Percentiles rank a stretch among this genome's conserved stretches.
Conservation (phyloP, 2,888 invertebrate species). For the Fragum fragum region DNA sequence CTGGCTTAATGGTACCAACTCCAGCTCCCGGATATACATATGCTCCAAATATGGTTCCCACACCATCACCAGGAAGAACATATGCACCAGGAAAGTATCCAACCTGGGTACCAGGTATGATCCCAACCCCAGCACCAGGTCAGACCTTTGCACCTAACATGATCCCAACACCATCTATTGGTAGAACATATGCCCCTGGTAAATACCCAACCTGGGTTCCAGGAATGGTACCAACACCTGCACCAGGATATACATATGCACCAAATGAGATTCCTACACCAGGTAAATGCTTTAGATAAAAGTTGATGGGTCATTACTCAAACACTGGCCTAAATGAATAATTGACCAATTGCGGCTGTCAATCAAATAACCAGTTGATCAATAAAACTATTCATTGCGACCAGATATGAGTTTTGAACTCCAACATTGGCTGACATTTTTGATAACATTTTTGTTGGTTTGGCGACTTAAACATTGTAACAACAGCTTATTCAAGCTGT, state of each 20-base stretch:
- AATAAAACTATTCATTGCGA: too few species aligned
- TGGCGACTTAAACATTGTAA: too few species aligned
- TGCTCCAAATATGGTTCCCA: conserved; percentile 64
- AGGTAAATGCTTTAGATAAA: conserved; percentile 1
- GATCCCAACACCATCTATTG: conserved; percentile 65
- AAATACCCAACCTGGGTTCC: conserved; percentile 67
- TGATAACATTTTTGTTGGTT: too few species aligned
- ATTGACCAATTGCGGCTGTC: too few species aligned
- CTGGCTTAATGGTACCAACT: conserved; percentile 63
- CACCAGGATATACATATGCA: conserved; percentile 62
- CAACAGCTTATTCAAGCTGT: too few species aligned
- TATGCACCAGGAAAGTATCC: conserved; percentile 62
- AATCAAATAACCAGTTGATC: too few species aligned
- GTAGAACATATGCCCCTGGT: conserved; percentile 65
- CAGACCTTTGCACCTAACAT: conserved; percentile 59
- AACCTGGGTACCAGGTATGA: conserved; percentile 56
- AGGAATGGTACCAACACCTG: conserved; percentile 65
- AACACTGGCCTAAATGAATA: too few species aligned
- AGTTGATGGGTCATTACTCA: neutral
- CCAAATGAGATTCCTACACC: conserved; percentile 63
- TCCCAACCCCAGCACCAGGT: conserved; percentile 66
- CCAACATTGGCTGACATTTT: too few species aligned
- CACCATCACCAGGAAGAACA: conserved; percentile 65
- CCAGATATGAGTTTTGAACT: too few species aligned
- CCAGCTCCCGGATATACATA: conserved; percentile 63